Evolutionary conservation across 1,140 invertebrate species (phyloP).

Genomic region (Riptortus pedestris): DNA sequence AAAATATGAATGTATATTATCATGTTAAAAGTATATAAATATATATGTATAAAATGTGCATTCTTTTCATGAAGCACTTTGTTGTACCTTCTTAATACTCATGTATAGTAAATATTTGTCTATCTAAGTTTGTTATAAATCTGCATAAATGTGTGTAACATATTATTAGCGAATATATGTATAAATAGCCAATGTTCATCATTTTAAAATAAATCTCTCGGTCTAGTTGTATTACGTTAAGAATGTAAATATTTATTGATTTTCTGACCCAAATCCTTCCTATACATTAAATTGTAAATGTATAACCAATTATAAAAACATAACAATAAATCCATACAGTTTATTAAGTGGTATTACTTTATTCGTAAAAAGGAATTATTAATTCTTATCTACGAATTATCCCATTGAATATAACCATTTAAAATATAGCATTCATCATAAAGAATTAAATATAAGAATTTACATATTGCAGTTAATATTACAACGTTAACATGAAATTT

Average conservation of each 20-base stretch:
- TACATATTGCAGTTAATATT: no score
- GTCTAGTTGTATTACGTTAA: constrained; percentile 11
- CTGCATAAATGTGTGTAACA: constrained; percentile 28
- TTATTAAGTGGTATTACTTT: background rate
- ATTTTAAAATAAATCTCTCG: constrained; percentile 9
- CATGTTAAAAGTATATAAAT: background rate
- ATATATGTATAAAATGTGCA: constrained; percentile 17
- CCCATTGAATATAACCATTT: no score
- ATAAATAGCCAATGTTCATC: background rate
- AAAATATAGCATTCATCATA: no score
- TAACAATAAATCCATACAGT: constrained; percentile 7
- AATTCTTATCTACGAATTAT: no score
- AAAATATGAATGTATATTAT: constrained; percentile 17
- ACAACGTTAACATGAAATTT: no score
- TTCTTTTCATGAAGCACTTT: constrained; percentile 22
- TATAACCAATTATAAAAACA: background rate
- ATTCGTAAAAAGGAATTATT: no score
- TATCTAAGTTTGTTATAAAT: constrained; percentile 25
- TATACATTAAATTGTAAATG: constrained; percentile 7
- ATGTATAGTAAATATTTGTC: constrained; percentile 25
- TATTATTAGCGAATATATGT: constrained; percentile 19
- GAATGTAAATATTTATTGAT: constrained; percentile 8
- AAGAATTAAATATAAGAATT: no score
- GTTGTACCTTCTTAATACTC: constrained; percentile 28
- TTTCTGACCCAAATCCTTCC: background rate